Conservation (phyloP, 1,140 invertebrate genomes). For the Drosophila ironensis region DNA sequence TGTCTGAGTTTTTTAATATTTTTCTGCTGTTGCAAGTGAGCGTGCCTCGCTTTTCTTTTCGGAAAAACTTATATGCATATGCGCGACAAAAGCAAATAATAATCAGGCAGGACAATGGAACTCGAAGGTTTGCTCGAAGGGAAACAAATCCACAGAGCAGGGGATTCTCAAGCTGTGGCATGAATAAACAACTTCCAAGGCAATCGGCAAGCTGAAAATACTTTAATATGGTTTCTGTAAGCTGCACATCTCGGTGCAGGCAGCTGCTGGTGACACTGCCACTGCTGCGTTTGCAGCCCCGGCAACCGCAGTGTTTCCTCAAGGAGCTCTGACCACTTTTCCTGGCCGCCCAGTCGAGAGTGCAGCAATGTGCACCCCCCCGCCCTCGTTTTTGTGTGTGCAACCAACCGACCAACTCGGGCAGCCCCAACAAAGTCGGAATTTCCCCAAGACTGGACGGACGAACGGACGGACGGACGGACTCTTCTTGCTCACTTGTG, state of each 20-base stretch:
- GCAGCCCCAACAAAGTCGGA: background rate
- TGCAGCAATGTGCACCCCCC: conserved; percentile 59
- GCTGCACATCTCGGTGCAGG: background rate
- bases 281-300: conserved; percentile 9
- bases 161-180: no score
- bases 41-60: conserved; percentile 50
- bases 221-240: no score
- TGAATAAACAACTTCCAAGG: no score
- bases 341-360: conserved; percentile 64
- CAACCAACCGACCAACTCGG: no score
- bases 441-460: conserved; percentile 13
- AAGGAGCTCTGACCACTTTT: conserved; percentile 33
- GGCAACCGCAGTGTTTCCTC: background rate
- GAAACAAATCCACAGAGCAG: no score
- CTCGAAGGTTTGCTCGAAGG: no score
- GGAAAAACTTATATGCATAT: conserved; percentile 53
- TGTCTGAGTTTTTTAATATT: conserved; percentile 58
- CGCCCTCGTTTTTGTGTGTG: background rate
- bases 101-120: conserved; percentile 40
- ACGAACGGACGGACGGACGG: background rate
- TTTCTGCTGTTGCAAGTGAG: conserved; percentile 46
- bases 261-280: background rate
- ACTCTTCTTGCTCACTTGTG: conserved; percentile 11
- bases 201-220: no score
- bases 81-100: conserved; percentile 42